A percentile compares a stretch with the other conserved stretches of the same genome.
Evolutionary conservation across 2,888 invertebrate genomes (phyloP).

Genomic region (Acrocera orbiculus): DNA sequence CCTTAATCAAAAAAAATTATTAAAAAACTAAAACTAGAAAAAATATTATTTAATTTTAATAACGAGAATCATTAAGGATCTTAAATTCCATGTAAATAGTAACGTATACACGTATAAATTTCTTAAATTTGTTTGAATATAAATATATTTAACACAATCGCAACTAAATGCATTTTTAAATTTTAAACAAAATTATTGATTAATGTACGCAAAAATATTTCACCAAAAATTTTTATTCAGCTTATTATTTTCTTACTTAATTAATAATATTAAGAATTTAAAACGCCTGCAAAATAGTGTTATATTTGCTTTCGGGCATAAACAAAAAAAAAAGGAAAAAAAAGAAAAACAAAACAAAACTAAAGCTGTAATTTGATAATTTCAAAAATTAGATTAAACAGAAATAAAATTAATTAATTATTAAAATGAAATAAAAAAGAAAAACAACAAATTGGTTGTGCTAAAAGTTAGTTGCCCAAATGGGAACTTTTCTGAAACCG

Average conservation of each 20-base stretch:
- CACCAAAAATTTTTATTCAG: too few relatives aligned
- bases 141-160: slow-evolving; percentile 10
- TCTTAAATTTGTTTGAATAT: slow-evolving; percentile 8
- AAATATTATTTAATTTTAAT: background rate
- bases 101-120: slow-evolving; percentile 11
- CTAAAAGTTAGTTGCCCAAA: slow-evolving; percentile 41
- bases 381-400: background rate
- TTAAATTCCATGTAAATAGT: slow-evolving; percentile 7
- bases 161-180: too few relatives aligned
- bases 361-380: too few relatives aligned
- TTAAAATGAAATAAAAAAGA: slow-evolving; percentile 2
- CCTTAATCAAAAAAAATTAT: too few relatives aligned
- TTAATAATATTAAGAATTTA: too few relatives aligned
- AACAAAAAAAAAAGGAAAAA: too few relatives aligned
- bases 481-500: slow-evolving; percentile 55
- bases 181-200: too few relatives aligned
- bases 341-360: background rate
- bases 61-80: slow-evolving; percentile 1
- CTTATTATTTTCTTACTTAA: too few relatives aligned
- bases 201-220: too few relatives aligned
- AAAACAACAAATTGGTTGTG: slow-evolving; percentile 13
- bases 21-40: slow-evolving; percentile 10
- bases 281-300: too few relatives aligned
- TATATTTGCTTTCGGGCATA: too few relatives aligned
- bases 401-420: slow-evolving; percentile 1